Evolutionary conservation across 2,797 vertebrate genomes (phyloP).

Genomic region (Paramormyrops hopkinsi): DNA sequence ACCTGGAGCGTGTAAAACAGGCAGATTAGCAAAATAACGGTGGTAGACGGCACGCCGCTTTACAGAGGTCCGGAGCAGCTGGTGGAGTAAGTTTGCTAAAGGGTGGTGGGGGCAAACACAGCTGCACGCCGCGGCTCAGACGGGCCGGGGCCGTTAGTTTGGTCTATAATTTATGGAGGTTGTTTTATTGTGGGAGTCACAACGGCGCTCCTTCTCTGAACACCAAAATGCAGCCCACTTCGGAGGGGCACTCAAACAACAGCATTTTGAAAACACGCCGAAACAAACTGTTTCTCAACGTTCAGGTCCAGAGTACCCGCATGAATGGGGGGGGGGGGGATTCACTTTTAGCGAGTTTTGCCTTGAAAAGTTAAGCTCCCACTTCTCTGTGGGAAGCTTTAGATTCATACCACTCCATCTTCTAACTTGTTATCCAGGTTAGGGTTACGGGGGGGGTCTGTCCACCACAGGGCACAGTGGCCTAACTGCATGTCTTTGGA

Average conservation of each 20-base stretch:
- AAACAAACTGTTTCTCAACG: background rate
- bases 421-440: background rate
- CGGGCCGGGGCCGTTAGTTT: slow-evolving; percentile 62
- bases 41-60: slow-evolving; percentile 26
- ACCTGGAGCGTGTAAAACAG: background rate
- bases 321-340: background rate
- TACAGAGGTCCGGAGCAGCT: slow-evolving; percentile 54
- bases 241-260: slow-evolving; percentile 37
- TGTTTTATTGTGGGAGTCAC: slow-evolving; percentile 50
- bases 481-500: background rate
- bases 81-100: slow-evolving; percentile 42
- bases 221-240: slow-evolving; percentile 44
- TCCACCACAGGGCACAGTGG: background rate
- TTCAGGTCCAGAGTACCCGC: background rate
- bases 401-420: background rate
- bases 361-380: background rate
- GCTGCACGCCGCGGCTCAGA: slow-evolving; percentile 57
- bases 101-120: slow-evolving; percentile 52
- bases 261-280: background rate
- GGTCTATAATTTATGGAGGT: slow-evolving; percentile 59
- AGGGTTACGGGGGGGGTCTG: background rate
- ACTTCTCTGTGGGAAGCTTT: background rate
- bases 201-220: slow-evolving; percentile 32
- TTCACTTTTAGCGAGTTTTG: background rate
- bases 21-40: background rate